These are phyloP conservation scores for Pleuronectes platessa DNA, from an alignment of 2,113 vertebrate species.

Conservation along the genomic window DNA sequence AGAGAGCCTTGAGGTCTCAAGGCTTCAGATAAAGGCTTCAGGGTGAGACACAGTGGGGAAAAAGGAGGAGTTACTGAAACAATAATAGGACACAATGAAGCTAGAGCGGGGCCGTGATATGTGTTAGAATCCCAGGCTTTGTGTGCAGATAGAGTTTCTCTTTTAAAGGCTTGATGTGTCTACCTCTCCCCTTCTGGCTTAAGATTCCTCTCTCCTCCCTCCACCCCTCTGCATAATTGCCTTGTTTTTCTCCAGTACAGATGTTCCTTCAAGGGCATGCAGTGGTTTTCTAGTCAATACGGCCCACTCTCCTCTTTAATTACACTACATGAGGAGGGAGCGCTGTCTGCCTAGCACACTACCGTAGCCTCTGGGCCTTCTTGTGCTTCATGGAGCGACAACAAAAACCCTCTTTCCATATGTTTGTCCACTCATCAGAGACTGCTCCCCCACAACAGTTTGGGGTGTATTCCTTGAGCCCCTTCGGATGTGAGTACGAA, in stretches of 20 bases:
- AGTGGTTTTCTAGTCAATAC: conserved; percentile 84
- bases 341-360: conserved; percentile 66
- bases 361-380: conserved; percentile 66
- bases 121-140: conserved; percentile 40
- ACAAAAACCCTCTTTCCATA: conserved; percentile 48
- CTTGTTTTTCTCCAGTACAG: conserved; percentile 85
- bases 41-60: conserved; percentile 25
- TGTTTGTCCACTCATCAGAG: conserved; percentile 52
- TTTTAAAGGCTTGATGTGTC: conserved; percentile 47
- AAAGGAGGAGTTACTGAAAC: conserved; percentile 38
- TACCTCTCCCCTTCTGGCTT: conserved; percentile 56
- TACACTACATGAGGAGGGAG: conserved; percentile 79
- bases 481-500: conserved; percentile 3
- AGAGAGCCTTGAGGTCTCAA: conserved; percentile 67
- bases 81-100: conserved; percentile 41
- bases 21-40: conserved; percentile 68
- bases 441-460: conserved; percentile 32
- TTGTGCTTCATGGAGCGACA: conserved; percentile 42
- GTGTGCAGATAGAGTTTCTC: conserved; percentile 30
- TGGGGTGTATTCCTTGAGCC: conserved; percentile 10
- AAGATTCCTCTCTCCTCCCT: conserved; percentile 67
- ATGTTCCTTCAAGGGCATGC: conserved; percentile 85
- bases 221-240: conserved; percentile 80
- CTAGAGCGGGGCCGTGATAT: conserved; percentile 4
- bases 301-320: conserved; percentile 83